phyloP scores from a whole-genome alignment of 2,113 vertebrate species.

The Eubucco bourcierii region DNA sequence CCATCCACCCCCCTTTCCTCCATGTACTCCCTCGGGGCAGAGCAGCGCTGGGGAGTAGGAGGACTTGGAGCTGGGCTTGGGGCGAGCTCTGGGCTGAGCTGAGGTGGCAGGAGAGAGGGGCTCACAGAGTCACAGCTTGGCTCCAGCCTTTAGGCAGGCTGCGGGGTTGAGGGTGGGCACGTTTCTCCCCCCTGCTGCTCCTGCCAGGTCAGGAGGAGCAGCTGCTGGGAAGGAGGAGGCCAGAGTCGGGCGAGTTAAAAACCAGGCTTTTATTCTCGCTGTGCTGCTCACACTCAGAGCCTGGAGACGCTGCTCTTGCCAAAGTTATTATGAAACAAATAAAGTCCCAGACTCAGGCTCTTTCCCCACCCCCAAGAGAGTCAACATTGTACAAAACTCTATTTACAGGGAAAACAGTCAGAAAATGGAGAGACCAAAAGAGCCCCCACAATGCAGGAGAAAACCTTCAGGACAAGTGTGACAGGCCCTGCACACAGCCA shows the following conservation, averaged over 20 bases:
- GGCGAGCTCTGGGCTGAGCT: not conserved
- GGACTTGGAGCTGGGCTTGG: rapidly evolving
- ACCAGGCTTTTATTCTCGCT: slow-evolving; percentile 71
- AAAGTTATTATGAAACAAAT: slow-evolving; percentile 58
- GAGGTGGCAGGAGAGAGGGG: not conserved
- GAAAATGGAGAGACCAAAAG: slow-evolving; percentile 43
- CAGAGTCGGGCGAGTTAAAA: slow-evolving; percentile 20
- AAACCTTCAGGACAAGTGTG: not conserved
- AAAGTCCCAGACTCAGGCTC: slow-evolving; percentile 38
- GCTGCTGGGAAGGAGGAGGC: not conserved
- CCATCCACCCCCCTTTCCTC: no score
- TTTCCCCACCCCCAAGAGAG: slow-evolving; percentile 53
- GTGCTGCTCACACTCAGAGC: slow-evolving; percentile 44
- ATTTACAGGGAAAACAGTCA: slow-evolving; percentile 79
- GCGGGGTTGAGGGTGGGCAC: not conserved
- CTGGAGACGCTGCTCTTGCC: slow-evolving; percentile 40
- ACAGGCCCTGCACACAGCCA: not conserved
- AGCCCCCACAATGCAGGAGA: not conserved
- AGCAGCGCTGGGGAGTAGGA: no score
- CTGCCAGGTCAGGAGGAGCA: not conserved
- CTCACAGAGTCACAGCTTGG: rapidly evolving
- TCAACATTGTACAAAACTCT: slow-evolving; percentile 79
- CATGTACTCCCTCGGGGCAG: rapidly evolving
- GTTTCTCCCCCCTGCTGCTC: not conserved
- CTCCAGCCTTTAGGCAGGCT: not conserved